Conservation (phyloP, 2,113 vertebrate genomes). For the Hepsetus odoe region DNA sequence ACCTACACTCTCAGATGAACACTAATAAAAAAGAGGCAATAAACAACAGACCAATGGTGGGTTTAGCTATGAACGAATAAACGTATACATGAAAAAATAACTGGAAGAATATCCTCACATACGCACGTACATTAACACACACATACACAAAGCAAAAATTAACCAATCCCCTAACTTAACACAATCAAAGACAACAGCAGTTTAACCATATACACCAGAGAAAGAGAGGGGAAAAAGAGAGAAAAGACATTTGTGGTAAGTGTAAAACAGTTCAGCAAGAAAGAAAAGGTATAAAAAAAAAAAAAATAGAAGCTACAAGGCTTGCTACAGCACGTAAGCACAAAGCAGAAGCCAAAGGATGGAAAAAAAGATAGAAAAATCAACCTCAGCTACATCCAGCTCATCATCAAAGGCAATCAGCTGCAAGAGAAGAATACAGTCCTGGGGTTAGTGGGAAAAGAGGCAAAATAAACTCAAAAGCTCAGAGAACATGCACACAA, state of each 20-base stretch:
- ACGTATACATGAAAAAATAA: too few species aligned
- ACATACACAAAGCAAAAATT: neutral
- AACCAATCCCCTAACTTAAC: slow-evolving; percentile 4
- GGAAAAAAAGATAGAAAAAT: slow-evolving; percentile 77
- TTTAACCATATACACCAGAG: neutral
- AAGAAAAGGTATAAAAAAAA: neutral
- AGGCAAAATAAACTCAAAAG: slow-evolving; percentile 41
- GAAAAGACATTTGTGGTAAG: slow-evolving; percentile 11
- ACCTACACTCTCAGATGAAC: neutral
- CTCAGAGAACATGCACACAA: slow-evolving; percentile 4
- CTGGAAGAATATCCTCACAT: too few species aligned
- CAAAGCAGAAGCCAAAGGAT: slow-evolving; percentile 31
- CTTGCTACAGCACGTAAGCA: neutral
- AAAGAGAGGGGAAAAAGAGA: neutral
- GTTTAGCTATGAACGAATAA: too few species aligned
- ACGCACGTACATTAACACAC: too few species aligned
- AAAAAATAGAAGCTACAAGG: slow-evolving; percentile 24
- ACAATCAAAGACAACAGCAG: slow-evolving; percentile 37
- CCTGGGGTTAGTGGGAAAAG: slow-evolving; percentile 70
- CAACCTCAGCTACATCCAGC: slow-evolving; percentile 98
- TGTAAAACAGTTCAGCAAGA: neutral
- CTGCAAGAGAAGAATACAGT: slow-evolving; percentile 83
- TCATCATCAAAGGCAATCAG: slow-evolving; percentile 95
- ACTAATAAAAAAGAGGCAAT: slow-evolving; percentile 7
- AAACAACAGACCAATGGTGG: neutral